Conservation (phyloP, 2,888 invertebrate genomes). For the Boloria euphrosyne region DNA sequence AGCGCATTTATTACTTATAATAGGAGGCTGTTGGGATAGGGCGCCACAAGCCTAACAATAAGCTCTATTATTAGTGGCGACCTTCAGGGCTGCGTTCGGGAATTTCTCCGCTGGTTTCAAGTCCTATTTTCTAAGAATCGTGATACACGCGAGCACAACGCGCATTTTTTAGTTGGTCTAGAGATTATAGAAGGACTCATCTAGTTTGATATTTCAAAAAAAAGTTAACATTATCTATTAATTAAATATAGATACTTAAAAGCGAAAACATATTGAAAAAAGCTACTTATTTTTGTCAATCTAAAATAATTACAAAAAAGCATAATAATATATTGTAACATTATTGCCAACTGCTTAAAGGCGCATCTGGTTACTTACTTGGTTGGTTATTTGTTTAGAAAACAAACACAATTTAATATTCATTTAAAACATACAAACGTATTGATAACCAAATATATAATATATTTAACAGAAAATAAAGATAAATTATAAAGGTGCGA, state of each 20-base stretch:
- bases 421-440: background rate
- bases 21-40: slow-evolving; percentile 32
- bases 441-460: background rate
- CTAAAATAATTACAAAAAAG: too few relatives aligned
- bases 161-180: slow-evolving; percentile 59
- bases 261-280: too few relatives aligned
- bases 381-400: too few relatives aligned
- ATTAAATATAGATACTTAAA: too few relatives aligned
- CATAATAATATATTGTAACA: too few relatives aligned
- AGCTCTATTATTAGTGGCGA: slow-evolving; percentile 62
- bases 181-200: slow-evolving; percentile 23
- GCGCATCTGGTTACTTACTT: too few relatives aligned
- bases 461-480: slow-evolving; percentile 12
- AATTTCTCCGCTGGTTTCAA: slow-evolving; percentile 62
- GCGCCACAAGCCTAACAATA: slow-evolving; percentile 51
- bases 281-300: too few relatives aligned
- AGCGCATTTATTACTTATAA: background rate
- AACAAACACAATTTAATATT: background rate
- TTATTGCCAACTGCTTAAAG: too few relatives aligned
- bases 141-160: slow-evolving; percentile 62
- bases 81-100: slow-evolving; percentile 66
- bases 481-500: slow-evolving; percentile 26
- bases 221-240: background rate
- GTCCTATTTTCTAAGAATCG: slow-evolving; percentile 72
- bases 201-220: slow-evolving; percentile 17